A percentile compares a stretch with the other conserved stretches of the same genome.
Conservation (phyloP, 2,113 vertebrate genomes). For the Hystrix cristata region DNA sequence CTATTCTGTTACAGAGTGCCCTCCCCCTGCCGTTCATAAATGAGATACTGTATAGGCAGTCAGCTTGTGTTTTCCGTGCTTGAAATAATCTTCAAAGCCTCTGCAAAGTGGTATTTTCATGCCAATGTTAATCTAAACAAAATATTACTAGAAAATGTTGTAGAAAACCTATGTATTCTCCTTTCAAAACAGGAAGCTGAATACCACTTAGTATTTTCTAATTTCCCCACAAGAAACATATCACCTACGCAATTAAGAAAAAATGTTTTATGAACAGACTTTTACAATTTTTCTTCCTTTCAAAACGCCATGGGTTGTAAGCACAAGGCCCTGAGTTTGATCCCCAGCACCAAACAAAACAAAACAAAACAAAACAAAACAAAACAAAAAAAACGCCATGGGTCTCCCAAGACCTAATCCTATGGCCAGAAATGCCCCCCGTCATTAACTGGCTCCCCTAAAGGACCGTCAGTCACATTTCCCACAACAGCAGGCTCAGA, state of each 20-base stretch:
- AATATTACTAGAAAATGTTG: not conserved
- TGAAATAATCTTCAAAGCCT: not conserved
- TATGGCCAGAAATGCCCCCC: not conserved
- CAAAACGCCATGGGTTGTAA: not conserved
- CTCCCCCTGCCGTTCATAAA: not conserved
- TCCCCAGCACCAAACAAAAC: too few relatives aligned
- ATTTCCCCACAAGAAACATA: slow-evolving; percentile 16
- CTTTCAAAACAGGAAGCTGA: not conserved
- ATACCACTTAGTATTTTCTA: not conserved
- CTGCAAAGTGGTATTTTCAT: not conserved
- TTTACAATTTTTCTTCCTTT: not conserved
- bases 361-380: too few relatives aligned
- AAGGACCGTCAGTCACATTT: not conserved
- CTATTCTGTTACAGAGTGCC: accelerated
- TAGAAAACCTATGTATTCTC: not conserved
- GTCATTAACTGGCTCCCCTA: not conserved
- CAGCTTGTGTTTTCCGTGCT: not conserved
- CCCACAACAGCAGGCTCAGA: not conserved
- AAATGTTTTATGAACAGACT: not conserved
- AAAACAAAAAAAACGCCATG: not conserved
- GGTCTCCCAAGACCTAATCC: not conserved
- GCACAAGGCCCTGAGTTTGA: too few relatives aligned
- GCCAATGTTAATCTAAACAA: not conserved
- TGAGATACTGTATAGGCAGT: not conserved
- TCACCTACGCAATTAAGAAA: not conserved